Base-by-base conservation (phyloP, 1,140 invertebrate species). In the Chlorops oryzae region DNA sequence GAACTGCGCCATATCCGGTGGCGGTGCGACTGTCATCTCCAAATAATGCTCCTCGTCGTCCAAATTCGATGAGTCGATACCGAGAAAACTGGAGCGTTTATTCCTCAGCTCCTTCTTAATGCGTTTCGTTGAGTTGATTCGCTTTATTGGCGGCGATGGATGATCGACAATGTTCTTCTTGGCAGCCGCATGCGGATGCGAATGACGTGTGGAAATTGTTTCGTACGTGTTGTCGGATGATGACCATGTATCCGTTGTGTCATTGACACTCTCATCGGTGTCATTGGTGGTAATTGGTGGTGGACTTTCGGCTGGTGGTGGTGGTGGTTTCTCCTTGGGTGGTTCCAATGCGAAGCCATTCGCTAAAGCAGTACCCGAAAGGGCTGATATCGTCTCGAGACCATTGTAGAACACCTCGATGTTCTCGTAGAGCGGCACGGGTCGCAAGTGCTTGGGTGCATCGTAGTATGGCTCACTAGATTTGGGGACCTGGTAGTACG, bases 61-160 rank as follows among this genome's bases (percentile, higher is more conserved):
- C 32, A 84, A 79, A 42, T 77, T 79, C 38, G 76, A 76, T 49
- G 83, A 84, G 60, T 90, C 87, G 54, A 92, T 83, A 25, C 89
- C 89, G 15, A 92, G 74, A 62, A 92, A 92, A 70, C 88, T 88
- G 18, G 88, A 91, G 7, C 89, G 80, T 58, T 90, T 87, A 58
- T 84, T 86, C 9, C 86, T 78, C 21, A 92, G 76, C 65, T 92
- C 90, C 63, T 90, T 89, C 60, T 90, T 90, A 45, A 92, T 89
- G 47, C 88, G 80, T 47, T 87, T 87, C 1, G 88, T 88, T 2
- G 88, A 90, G 59, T 88, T 90, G 40, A 86, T 78, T 49, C 86
- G 78, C 59, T 83, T 84, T 42, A 87, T 76, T 39, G 82, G 80
- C 44, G 65, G 65, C 38, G 62, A 65, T 24, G 58, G 63, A 43